These are phyloP conservation scores for Callyntrura sp. DNA, from an alignment of 2,888 invertebrate species.

Conservation along the genomic window DNA sequence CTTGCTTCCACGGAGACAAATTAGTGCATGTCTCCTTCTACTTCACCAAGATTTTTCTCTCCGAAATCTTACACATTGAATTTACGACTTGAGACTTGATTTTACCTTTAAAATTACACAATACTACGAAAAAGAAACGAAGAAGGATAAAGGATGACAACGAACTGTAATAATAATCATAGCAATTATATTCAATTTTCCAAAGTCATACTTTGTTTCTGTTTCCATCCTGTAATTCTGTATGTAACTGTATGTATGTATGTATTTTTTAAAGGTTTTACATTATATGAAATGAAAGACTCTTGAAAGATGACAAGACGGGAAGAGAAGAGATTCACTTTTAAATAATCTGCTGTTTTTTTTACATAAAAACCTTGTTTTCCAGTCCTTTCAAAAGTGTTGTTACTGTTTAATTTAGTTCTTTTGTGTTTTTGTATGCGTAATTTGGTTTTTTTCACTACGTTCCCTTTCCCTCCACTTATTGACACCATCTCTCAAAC, in stretches of 20 bases:
- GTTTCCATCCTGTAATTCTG: constrained; percentile 64
- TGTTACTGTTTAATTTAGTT: constrained; percentile 47
- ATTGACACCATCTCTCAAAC: constrained; percentile 65
- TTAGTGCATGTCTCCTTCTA: too few relatives aligned
- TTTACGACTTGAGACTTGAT: neutral
- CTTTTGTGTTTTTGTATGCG: constrained; percentile 28
- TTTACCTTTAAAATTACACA: neutral
- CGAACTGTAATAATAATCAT: constrained; percentile 33
- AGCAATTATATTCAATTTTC: constrained; percentile 59
- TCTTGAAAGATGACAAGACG: constrained; percentile 83
- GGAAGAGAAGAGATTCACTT: constrained; percentile 78
- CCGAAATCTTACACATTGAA: neutral
- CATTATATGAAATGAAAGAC: constrained; percentile 82
- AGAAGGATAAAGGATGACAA: neutral
- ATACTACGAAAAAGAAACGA: neutral
- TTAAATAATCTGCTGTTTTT: constrained; percentile 71
- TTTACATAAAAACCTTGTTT: constrained; percentile 64
- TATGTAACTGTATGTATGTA: constrained; percentile 47
- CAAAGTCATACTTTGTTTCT: constrained; percentile 72
- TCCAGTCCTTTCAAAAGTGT: constrained; percentile 67
- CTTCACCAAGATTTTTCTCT: neutral
- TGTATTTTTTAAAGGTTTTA: constrained; percentile 66
- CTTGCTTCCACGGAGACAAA: neutral
- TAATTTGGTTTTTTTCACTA: constrained; percentile 36
- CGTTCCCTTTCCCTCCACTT: constrained; percentile 47